Evolutionary conservation across 1,140 invertebrate species (phyloP), one percentile per base, ranked within the genome.

Genomic region (Oncopeltus fasciatus): DNA sequence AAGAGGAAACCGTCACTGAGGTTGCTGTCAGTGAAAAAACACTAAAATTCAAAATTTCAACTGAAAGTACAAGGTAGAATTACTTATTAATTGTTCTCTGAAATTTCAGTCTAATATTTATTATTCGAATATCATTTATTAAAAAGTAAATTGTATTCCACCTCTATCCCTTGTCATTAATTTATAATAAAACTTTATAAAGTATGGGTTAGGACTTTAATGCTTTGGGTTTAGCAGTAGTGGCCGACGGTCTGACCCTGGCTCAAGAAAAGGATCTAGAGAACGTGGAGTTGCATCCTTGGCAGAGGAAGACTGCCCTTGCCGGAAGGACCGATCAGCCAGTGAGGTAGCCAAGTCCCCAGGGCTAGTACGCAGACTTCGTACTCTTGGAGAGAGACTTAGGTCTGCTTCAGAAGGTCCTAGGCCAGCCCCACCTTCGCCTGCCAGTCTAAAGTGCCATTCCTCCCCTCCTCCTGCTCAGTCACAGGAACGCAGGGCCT

Each of bases 21-120:
- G 86, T 86, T 1, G 85, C 86, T 67, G 78, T 87, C 57, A 85
- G 83, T 57, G 86, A 88, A 68, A 85, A 84, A 69, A 81, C 86
- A 1, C 76, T 86, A 0, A 87, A 86, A 68, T 84, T 84, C 66
- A 85, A 84, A 69, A 83, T 84, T 62, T 83, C 84, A 12, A 87
- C 85, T 0, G 84, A 86, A 68, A 77, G 80, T 59, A 74, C 72
- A 26, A 9, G 56, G 65, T 66, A 57, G 64, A n/a, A n/a, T n/a
- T n/a, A n/a, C n/a, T n/a, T n/a, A n/a, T n/a, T n/a, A n/a, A n/a
- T n/a, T n/a, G n/a, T n/a, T n/a, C n/a, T n/a, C n/a, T n/a, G n/a
- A n/a, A n/a, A n/a, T n/a, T n/a, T n/a, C n/a, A n/a, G n/a, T n/a
- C n/a, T n/a, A n/a, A n/a, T n/a, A n/a, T n/a, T n/a, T n/a, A n/a